Evolutionary conservation across 2,797 vertebrate genomes (phyloP).

Genomic region (Gambusia yucatana): DNA sequence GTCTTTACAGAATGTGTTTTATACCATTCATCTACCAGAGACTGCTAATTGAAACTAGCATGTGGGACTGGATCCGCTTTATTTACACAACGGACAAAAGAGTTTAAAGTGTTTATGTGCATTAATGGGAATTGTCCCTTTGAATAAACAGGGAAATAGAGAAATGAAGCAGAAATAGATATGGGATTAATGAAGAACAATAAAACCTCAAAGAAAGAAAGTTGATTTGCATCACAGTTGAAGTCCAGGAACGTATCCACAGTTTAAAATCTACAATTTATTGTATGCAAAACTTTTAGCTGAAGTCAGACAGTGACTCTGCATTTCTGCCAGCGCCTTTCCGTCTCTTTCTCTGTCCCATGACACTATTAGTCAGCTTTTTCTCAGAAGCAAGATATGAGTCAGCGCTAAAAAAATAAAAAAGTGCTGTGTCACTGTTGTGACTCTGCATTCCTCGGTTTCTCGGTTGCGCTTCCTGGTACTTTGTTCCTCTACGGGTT

Average conservation of each 20-base stretch:
- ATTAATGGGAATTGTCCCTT: not conserved
- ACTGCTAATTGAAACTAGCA: not conserved
- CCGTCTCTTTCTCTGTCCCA: not conserved
- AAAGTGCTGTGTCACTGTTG: constrained; percentile 57
- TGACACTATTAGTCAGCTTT: not conserved
- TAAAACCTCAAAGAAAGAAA: not conserved
- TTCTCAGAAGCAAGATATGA: not conserved
- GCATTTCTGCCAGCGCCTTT: not conserved
- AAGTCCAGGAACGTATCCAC: not conserved
- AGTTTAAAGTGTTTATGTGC: not conserved
- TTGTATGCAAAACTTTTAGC: not conserved
- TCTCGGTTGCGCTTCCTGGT: not conserved
- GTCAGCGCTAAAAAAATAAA: not conserved
- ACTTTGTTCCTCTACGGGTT: not conserved
- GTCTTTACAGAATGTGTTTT: not conserved
- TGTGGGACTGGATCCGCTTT: not conserved
- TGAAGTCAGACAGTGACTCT: constrained; percentile 6
- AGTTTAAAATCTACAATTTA: not conserved
- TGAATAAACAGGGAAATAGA: not conserved
- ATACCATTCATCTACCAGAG: not conserved
- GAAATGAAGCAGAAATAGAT: not conserved
- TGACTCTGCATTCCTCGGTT: constrained; percentile 54
- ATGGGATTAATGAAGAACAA: not conserved
- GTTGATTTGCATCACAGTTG: not conserved
- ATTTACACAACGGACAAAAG: not conserved